Conservation (phyloP, 2,888 invertebrate genomes). For the Lagria hirta region DNA sequence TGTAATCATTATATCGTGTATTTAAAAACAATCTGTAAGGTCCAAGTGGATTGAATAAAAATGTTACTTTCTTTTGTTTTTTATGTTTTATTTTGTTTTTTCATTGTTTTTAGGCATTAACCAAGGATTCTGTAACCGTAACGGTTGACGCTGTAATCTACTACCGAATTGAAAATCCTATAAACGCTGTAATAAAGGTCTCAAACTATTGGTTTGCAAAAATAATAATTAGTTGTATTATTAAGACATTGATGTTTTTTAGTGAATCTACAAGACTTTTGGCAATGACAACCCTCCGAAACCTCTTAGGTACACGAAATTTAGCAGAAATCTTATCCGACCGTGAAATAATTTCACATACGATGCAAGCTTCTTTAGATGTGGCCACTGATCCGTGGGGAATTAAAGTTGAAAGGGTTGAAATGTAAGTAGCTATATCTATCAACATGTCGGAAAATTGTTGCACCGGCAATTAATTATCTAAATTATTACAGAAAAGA, state of each 20-base stretch:
- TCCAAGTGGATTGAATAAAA: no score
- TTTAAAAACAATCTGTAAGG: no score
- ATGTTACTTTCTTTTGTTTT: no score
- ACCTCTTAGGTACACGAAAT: conserved; percentile 89
- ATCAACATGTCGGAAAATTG: no score
- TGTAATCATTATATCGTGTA: no score
- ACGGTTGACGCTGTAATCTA: conserved; percentile 90
- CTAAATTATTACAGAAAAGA: conserved; percentile 63
- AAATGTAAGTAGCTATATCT: conserved; percentile 73
- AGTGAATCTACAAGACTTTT: conserved; percentile 80
- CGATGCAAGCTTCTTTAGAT: conserved; percentile 83
- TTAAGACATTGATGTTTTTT: no score
- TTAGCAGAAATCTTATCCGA: conserved; percentile 90
- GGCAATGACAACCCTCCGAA: conserved; percentile 84
- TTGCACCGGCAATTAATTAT: background rate
- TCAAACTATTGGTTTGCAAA: conserved; percentile 67
- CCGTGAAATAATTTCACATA: conserved; percentile 87
- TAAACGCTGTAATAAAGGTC: conserved; percentile 73
- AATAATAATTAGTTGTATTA: no score
- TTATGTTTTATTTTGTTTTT: no score
- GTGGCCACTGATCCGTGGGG: conserved; percentile 92
- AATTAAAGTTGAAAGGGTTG: conserved; percentile 90
- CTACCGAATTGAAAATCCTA: conserved; percentile 76
- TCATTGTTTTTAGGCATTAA: conserved; percentile 66
- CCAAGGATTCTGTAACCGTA: conserved; percentile 91